Conservation (phyloP, 2,797 vertebrate genomes). For the Leucoraja ocellata region DNA sequence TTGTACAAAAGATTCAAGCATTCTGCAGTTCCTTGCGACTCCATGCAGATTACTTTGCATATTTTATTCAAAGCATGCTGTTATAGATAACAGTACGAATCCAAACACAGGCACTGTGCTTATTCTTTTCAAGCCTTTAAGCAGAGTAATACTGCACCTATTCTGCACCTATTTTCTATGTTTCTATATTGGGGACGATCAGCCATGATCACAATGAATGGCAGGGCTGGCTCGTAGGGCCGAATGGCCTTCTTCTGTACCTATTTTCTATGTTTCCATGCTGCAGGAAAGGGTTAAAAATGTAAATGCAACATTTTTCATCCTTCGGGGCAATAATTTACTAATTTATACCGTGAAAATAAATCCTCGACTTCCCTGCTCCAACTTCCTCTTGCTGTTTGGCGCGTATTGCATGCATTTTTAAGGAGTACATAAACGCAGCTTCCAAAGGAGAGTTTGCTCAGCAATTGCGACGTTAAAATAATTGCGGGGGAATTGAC, state of each 20-base stretch:
- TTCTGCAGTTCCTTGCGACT: too few species aligned
- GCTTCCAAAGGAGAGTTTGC: neutral
- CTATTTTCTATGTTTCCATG: too few species aligned
- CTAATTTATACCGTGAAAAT: neutral
- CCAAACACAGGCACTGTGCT: too few species aligned
- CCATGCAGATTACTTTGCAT: too few species aligned
- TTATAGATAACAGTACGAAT: too few species aligned
- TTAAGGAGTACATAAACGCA: neutral
- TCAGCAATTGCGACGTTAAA: neutral
- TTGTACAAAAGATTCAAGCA: too few species aligned
- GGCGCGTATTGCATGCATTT: neutral
- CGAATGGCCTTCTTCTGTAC: too few species aligned
- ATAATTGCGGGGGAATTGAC: neutral
- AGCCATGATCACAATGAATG: too few species aligned
- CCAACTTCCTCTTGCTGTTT: neutral
- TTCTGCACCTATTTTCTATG: too few species aligned
- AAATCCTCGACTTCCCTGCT: neutral
- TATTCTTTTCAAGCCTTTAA: neutral
- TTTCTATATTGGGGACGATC: too few species aligned
- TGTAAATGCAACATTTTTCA: neutral
- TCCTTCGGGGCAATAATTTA: neutral
- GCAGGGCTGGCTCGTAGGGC: too few species aligned
- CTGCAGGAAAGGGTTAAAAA: neutral
- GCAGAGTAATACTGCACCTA: neutral
- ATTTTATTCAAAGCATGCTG: neutral